These are phyloP conservation scores for Stenichneumon culpator DNA, from an alignment of 2,888 invertebrate genomes.

Conservation along the genomic window DNA sequence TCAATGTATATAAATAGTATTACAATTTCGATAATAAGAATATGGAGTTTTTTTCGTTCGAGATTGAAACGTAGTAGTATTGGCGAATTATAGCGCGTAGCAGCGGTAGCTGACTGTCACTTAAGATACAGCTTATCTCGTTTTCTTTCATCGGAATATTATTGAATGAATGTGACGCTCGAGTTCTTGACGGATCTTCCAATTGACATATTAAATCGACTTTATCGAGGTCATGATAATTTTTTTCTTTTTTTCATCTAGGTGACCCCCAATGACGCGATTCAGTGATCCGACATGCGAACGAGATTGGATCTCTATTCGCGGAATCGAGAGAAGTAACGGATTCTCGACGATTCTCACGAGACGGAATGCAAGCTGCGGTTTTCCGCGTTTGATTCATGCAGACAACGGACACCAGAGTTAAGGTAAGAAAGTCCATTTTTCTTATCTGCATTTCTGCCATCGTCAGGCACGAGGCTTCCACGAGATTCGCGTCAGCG, in stretches of 20 bases:
- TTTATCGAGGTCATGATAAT: not conserved
- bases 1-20: not conserved
- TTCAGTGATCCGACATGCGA: constrained; percentile 11
- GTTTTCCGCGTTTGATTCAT: constrained; percentile 23
- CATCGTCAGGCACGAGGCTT: not conserved
- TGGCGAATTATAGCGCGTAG: not conserved
- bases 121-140: constrained; percentile 30
- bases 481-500: constrained; percentile 31
- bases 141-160: constrained; percentile 11
- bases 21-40: not conserved
- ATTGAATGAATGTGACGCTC: constrained; percentile 27
- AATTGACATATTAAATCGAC: constrained; percentile 22
- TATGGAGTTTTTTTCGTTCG: not conserved
- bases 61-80: not conserved
- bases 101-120: not conserved
- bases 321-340: constrained; percentile 27
- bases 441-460: constrained; percentile 54
- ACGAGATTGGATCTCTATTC: constrained; percentile 4
- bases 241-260: not conserved
- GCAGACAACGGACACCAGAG: not conserved
- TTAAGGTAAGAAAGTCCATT: constrained; percentile 26
- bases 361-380: constrained; percentile 31
- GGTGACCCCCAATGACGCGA: constrained; percentile 22
- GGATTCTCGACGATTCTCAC: constrained; percentile 15
- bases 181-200: not conserved